Evolutionary conservation across 2,113 vertebrate genomes (phyloP).

Genomic region (Mellivora capensis): DNA sequence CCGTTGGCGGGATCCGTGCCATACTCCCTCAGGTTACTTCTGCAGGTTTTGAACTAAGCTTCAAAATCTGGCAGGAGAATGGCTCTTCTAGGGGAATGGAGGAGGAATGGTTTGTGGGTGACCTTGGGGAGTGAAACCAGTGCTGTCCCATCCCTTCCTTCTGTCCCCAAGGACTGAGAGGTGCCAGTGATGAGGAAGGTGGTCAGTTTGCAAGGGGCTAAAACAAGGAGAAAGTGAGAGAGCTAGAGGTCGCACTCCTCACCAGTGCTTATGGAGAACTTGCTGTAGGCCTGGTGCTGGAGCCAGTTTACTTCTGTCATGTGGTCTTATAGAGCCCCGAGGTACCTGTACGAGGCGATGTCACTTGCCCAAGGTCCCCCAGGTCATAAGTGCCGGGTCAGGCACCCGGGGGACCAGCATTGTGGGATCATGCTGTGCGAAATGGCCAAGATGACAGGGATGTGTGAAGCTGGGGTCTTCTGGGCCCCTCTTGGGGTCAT

Average conservation of each 20-base stretch:
- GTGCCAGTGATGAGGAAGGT: not conserved
- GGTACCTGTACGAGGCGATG: not conserved
- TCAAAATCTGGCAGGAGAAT: not conserved
- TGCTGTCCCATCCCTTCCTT: not conserved
- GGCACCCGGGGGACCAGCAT: not conserved
- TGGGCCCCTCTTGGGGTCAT: not conserved
- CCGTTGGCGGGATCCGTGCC: rapidly evolving
- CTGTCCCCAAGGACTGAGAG: not conserved
- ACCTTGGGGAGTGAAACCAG: too few species aligned
- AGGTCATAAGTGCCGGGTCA: too few species aligned
- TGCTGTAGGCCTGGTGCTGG: rapidly evolving
- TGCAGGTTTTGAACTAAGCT: not conserved
- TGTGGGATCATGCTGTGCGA: not conserved
- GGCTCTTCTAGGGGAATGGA: not conserved
- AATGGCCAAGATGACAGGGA: not conserved
- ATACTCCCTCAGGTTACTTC: rapidly evolving
- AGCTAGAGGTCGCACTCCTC: not conserved
- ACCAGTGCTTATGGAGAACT: too few species aligned
- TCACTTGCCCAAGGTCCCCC: not conserved
- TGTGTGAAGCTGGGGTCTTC: not conserved
- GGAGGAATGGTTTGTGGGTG: not conserved
- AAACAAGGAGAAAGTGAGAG: not conserved
- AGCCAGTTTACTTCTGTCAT: too few species aligned
- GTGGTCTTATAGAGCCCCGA: not conserved
- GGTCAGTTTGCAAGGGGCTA: not conserved